Evolutionary conservation across 2,113 vertebrate genomes (phyloP), one percentile per base, ranked within the genome.

Genomic region (Thinocorus orbignyianus): DNA sequence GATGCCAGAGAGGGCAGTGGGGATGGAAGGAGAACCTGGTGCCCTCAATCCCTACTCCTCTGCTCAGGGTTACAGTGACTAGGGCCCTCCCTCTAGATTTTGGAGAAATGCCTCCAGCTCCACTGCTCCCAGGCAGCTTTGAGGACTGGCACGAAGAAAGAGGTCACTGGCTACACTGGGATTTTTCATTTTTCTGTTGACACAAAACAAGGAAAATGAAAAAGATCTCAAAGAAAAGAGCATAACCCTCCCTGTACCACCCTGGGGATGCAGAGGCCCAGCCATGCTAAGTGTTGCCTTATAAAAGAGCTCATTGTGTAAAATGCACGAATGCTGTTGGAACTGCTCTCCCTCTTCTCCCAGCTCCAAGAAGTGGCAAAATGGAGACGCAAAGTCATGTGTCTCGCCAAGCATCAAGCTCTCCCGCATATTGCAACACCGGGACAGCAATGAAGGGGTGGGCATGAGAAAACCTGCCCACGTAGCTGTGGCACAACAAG

Each of bases 361-460:
- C 64, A 81, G 57, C 42, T 72, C 64, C 35, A 42, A 41, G 62
- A 81, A 62, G n/a, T 3, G 18, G 57, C 41, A 39, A 52, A 35
- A 30, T 8, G 1, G 33, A 77, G 52, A 46, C 61, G 28, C 58
- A 22, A 31, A 44, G 37, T 30, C 41, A 14, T 0, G 4, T 1
- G 0, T 66, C 57, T 68, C 3, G 1, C 35, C 1, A 2, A 66
- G 64, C 25, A 28, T 17, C 39, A 16, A 4, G 25, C 51, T 70
- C 39, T 26, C 51, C 39, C 24, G 19, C 7, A 7, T 17, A 5
- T 26, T 58, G 64, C 58, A 88, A 31, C 80, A 64, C 26, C 17
- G 17, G 37, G 25, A 6, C 6, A 25, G 68, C 46, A 68, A 13
- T 0, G 7, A 51, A 68, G 58, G 41, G 0, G 2, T 11, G 48